Conservation (phyloP, 2,888 invertebrate genomes). For the Dendrolimus pini region DNA sequence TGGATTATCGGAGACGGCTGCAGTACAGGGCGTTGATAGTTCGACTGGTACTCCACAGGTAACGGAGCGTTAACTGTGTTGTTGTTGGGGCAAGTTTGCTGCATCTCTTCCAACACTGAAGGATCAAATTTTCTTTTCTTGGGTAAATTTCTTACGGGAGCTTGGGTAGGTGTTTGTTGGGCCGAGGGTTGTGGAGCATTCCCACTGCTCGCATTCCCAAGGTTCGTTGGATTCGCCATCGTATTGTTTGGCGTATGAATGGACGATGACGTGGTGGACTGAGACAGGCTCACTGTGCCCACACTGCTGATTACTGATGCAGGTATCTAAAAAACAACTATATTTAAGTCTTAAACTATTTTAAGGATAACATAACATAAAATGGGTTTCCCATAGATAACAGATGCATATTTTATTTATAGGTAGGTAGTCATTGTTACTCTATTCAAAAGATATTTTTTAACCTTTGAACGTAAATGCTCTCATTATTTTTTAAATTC, state of each 20-base stretch:
- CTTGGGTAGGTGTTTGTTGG: constrained; percentile 66
- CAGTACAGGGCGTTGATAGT: constrained; percentile 42
- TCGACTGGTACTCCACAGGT: constrained; percentile 43
- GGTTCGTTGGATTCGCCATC: constrained; percentile 68
- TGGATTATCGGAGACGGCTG: constrained; percentile 59
- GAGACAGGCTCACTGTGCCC: constrained; percentile 72
- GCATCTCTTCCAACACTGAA: constrained; percentile 84
- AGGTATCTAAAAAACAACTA: constrained; percentile 56
- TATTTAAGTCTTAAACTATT: background rate
- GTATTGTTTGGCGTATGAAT: constrained; percentile 54
- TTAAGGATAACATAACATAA: background rate
- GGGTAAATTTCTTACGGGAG: constrained; percentile 87
- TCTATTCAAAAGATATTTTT: too few species aligned
- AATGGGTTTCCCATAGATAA: background rate
- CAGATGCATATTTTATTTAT: background rate
- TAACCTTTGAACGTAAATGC: too few species aligned
- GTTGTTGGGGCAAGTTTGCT: constrained; percentile 66
- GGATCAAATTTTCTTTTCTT: constrained; percentile 94
- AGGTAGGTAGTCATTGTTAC: background rate
- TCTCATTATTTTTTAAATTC: too few species aligned
- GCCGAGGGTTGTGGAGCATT: constrained; percentile 35
- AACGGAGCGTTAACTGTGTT: constrained; percentile 43
- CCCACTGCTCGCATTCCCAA: constrained; percentile 53
- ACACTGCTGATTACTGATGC: constrained; percentile 78
- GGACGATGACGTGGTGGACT: constrained; percentile 35